These are phyloP conservation scores for Nesoenas mayeri DNA, from an alignment of 2,113 vertebrate species.

Conservation along the genomic window DNA sequence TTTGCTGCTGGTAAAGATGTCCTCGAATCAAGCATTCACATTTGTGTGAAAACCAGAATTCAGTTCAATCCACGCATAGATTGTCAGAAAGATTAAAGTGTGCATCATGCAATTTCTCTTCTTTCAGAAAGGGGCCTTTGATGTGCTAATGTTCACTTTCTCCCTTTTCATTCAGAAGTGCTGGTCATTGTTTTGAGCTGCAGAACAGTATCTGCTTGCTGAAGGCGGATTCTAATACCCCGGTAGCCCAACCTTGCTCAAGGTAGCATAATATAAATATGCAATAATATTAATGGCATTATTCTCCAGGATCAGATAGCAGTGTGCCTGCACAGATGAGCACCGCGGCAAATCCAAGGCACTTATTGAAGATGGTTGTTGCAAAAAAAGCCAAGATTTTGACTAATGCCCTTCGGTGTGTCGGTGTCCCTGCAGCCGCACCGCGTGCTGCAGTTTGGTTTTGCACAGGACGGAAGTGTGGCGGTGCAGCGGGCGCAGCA, in stretches of 20 bases:
- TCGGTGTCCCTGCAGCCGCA: background rate
- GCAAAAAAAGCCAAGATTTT: conserved; percentile 13
- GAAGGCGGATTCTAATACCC: conserved; percentile 39
- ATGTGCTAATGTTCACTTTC: conserved; percentile 89
- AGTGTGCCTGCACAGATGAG: conserved; percentile 13
- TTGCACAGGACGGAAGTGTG: background rate
- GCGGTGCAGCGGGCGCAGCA: no score
- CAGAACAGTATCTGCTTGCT: conserved; percentile 65
- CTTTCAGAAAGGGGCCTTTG: conserved; percentile 86
- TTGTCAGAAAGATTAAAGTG: conserved; percentile 91
- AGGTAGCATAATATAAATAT: conserved; percentile 64
- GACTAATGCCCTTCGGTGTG: background rate
- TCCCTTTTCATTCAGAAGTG: conserved; percentile 83
- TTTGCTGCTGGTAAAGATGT: conserved; percentile 83
- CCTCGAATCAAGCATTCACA: conserved; percentile 84
- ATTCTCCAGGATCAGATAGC: conserved; percentile 9
- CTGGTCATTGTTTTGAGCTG: conserved; percentile 78
- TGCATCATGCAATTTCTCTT: conserved; percentile 81
- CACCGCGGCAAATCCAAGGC: conserved; percentile 18
- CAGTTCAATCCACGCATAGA: conserved; percentile 80
- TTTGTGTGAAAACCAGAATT: conserved; percentile 91
- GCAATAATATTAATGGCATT: background rate
- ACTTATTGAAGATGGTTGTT: background rate
- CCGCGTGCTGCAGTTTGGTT: fast-evolving
- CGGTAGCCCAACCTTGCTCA: conserved; percentile 54